Evolutionary conservation across 2,797 vertebrate species (phyloP), one percentile per base, ranked within the genome.

Genomic region (Pseudomugil tenellus): DNA sequence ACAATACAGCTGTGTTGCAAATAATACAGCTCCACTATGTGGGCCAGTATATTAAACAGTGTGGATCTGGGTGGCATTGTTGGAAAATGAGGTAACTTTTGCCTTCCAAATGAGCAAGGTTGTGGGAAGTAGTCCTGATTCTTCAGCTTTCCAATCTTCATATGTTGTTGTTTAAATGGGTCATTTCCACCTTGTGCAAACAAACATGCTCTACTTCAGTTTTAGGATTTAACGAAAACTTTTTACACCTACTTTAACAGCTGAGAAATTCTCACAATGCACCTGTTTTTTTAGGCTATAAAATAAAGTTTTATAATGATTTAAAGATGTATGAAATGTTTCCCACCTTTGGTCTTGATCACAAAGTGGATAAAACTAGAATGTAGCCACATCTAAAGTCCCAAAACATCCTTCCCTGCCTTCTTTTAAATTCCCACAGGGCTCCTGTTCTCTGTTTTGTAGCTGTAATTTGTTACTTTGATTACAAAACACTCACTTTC

Each of bases 21-120:
- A 77, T 65, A 28, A 58, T 49, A 69, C 72, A 51, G 58, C 49
- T 65, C 73, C 49, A 72, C 71, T 70, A 64, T 78, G 80, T 83
- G 79, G 34, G 41, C 67, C 58, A 66, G 68, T 61, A 55, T 55
- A 28, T 58, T 69, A 70, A 63, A 77, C 71, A 67, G 76, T 48
- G 3, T n/a, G 37, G 37, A 67, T 68, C 76, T 86, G 82, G 85
- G 87, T 79, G 85, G 80, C 58, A 68, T 79, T 83, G 77, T 70
- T 76, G 62, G 83, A 64, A 76, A 77, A 72, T 76, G 34, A 79
- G 63, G 54, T 80, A 87, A 85, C 75, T 86, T 90, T 84, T 84
- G 67, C 80, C 80, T 80, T 76, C 61, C 77, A 70, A 85, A 84
- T 77, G 59, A 79, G 79, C 77, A 62, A 41, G 62, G 63, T 32